phyloP scores from a whole-genome alignment of 2,888 invertebrate genomes.

The Pedicia rivosa region DNA sequence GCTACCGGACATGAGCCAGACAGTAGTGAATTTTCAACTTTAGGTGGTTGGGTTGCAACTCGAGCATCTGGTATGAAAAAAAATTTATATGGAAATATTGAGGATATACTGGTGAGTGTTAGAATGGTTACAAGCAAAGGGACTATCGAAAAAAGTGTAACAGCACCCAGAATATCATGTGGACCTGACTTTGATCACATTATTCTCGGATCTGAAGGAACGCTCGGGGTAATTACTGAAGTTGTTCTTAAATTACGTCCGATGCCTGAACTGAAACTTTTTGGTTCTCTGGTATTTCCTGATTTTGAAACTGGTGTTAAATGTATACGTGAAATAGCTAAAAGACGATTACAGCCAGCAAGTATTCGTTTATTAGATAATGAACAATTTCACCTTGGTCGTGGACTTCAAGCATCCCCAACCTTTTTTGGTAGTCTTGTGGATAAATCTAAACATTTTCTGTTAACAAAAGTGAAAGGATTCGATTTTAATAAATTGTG shows the following conservation, averaged over 20 bases:
- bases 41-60: conserved; percentile 97
- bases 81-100: conserved; percentile 95
- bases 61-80: conserved; percentile 99
- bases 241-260: conserved; percentile 78
- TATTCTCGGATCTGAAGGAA: conserved; percentile 88
- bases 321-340: conserved; percentile 75
- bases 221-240: conserved; percentile 89
- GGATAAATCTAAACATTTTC: conserved; percentile 71
- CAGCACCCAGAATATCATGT: conserved; percentile 79
- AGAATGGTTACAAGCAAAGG: conserved; percentile 76
- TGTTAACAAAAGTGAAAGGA: conserved; percentile 76
- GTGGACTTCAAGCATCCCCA: conserved; percentile 49
- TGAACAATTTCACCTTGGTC: conserved; percentile 91
- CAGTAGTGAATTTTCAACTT: conserved; percentile 90
- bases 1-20: conserved; percentile 97
- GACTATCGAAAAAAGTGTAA: conserved; percentile 65
- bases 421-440: conserved; percentile 41
- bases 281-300: conserved; percentile 91
- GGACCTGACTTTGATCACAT: conserved; percentile 92
- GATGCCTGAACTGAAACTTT: conserved; percentile 65
- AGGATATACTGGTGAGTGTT: conserved; percentile 81
- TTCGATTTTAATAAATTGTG: conserved; percentile 66
- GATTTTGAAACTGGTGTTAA: conserved; percentile 75
- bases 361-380: conserved; percentile 96
- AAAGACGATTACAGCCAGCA: conserved; percentile 77